A percentile compares a stretch with the other conserved stretches of the same genome.
These are phyloP conservation scores for Haliaeetus leucogaster DNA, from an alignment of 2,113 vertebrate genomes.

Conservation along the genomic window DNA sequence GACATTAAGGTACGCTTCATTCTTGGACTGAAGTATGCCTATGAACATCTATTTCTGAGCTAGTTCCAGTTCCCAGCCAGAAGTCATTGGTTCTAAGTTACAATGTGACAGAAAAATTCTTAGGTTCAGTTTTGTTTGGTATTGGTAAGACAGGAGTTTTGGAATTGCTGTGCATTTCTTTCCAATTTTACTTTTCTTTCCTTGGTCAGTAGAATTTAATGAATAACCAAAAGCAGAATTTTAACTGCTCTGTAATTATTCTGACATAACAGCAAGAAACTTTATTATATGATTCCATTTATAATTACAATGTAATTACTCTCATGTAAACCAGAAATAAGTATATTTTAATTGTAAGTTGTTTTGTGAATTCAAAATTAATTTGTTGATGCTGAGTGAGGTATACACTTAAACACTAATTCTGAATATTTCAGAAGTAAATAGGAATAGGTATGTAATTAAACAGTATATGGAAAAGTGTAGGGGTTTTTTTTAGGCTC, in stretches of 20 bases:
- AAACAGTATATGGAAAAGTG: background rate
- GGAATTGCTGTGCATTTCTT: background rate
- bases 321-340: background rate
- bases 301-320: background rate
- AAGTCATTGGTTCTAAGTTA: background rate
- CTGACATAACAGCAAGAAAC: background rate
- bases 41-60: background rate
- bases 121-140: background rate
- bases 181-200: background rate
- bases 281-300: background rate
- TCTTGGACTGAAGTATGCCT: background rate
- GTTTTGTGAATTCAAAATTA: background rate
- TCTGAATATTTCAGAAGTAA: background rate
- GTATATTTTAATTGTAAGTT: background rate
- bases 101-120: background rate
- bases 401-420: background rate
- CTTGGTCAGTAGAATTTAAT: background rate
- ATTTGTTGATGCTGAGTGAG: background rate
- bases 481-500: background rate
- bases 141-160: background rate
- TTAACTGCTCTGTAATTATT: background rate
- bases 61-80: background rate
- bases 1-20: background rate
- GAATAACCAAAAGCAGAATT: background rate
- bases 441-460: background rate